These are phyloP conservation scores for Anoplius nigerrimus DNA, from an alignment of 2,888 invertebrate genomes.

Conservation along the genomic window DNA sequence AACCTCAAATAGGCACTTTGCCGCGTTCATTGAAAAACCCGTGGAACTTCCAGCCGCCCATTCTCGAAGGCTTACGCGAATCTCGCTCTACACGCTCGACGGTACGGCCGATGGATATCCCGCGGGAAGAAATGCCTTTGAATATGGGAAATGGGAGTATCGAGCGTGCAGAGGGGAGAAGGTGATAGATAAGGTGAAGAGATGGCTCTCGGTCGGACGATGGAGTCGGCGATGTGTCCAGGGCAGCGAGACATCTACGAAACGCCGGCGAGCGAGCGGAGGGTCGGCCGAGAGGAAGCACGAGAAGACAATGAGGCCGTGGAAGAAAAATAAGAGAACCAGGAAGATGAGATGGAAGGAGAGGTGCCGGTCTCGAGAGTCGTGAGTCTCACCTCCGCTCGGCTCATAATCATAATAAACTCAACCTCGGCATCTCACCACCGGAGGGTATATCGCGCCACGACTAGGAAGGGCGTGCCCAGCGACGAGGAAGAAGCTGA, in stretches of 20 bases:
- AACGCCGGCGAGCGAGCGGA: slow-evolving; percentile 8
- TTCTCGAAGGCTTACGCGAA: slow-evolving; percentile 34
- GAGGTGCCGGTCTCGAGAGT: slow-evolving; percentile 42
- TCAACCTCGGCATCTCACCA: slow-evolving; percentile 46
- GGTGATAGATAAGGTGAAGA: too few relatives aligned
- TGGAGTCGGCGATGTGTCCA: not conserved
- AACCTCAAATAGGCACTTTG: slow-evolving; percentile 18
- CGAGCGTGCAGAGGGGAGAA: too few relatives aligned
- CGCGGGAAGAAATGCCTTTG: too few relatives aligned
- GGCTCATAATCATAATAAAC: slow-evolving; percentile 63
- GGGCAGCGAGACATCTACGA: slow-evolving; percentile 24
- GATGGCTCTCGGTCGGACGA: too few relatives aligned
- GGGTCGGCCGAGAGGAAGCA: not conserved
- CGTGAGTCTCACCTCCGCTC: slow-evolving; percentile 51
- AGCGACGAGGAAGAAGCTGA: slow-evolving; percentile 31
- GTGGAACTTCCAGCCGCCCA: slow-evolving; percentile 42
- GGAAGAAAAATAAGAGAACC: slow-evolving; percentile 19
- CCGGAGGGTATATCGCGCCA: slow-evolving; percentile 47
- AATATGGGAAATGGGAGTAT: too few relatives aligned
- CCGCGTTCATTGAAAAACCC: slow-evolving; percentile 55
- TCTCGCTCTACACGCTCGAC: slow-evolving; percentile 26
- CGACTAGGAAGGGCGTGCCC: slow-evolving; percentile 40
- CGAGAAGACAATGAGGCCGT: slow-evolving; percentile 16
- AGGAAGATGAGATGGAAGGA: slow-evolving; percentile 20
- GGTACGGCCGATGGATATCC: slow-evolving; percentile 4